Conservation (phyloP, 2,888 invertebrate species). For the Notocelia uddmanniana region DNA sequence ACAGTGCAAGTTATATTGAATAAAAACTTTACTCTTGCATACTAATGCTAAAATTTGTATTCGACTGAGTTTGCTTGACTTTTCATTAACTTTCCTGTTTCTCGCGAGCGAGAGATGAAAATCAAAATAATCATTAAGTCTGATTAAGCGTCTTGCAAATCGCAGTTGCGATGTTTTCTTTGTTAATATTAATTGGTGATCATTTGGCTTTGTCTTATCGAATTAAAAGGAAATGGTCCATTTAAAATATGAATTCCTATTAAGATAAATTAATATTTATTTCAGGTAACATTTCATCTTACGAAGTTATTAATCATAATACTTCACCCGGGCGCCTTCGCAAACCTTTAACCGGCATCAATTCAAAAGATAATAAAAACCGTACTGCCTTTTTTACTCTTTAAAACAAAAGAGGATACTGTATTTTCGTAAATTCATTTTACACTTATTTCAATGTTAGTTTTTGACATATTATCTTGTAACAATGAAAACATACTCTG, state of each 20-base stretch:
- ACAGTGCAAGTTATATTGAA: slow-evolving; percentile 82
- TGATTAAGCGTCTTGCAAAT: slow-evolving; percentile 74
- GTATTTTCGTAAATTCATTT: background rate
- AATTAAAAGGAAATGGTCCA: slow-evolving; percentile 37
- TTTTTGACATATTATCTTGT: background rate
- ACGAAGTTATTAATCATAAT: slow-evolving; percentile 38
- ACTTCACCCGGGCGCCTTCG: slow-evolving; percentile 33
- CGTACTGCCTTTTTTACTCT: slow-evolving; percentile 47
- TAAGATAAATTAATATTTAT: slow-evolving; percentile 40
- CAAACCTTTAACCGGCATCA: slow-evolving; percentile 16
- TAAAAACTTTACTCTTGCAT: slow-evolving; percentile 84
- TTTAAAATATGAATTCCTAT: slow-evolving; percentile 36
- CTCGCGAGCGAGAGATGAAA: slow-evolving; percentile 74
- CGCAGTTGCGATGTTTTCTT: slow-evolving; percentile 64
- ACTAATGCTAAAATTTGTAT: slow-evolving; percentile 84
- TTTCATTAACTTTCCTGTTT: slow-evolving; percentile 82
- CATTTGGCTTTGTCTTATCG: slow-evolving; percentile 55
- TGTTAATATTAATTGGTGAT: slow-evolving; percentile 62
- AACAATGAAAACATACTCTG: slow-evolving; percentile 61
- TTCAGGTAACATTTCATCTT: slow-evolving; percentile 41
- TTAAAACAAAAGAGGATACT: background rate
- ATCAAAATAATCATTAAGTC: slow-evolving; percentile 82
- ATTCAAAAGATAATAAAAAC: slow-evolving; percentile 21
- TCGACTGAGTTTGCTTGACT: slow-evolving; percentile 83
- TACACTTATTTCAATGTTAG: background rate